Conservation (phyloP, 1,140 invertebrate genomes). For the Radopholus similis region DNA sequence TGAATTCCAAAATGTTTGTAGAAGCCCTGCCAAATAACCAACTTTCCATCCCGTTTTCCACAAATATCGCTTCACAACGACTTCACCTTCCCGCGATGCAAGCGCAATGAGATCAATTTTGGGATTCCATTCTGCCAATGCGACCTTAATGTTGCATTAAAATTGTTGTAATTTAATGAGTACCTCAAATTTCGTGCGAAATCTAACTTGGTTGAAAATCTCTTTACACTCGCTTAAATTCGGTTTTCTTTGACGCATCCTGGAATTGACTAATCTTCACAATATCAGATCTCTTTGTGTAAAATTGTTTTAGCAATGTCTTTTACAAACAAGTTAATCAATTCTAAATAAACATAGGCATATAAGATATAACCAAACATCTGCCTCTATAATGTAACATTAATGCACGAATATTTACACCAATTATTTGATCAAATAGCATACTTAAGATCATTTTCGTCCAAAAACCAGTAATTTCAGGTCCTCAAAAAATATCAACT, state of each 20-base stretch:
- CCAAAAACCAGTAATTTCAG: too few species aligned
- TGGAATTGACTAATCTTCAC: too few species aligned
- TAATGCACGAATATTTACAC: too few species aligned
- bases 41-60: constrained; percentile 35
- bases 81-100: constrained; percentile 14
- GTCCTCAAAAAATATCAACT: too few species aligned
- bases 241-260: neutral
- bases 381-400: too few species aligned
- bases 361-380: too few species aligned
- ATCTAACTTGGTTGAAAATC: constrained; percentile 11
- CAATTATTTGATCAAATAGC: too few species aligned
- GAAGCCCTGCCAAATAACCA: neutral
- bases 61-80: constrained; percentile 19
- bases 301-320: too few species aligned
- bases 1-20: neutral
- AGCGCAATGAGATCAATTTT: constrained; percentile 21
- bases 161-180: neutral
- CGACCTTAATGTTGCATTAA: constrained; percentile 10
- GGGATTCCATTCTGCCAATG: constrained; percentile 20
- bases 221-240: constrained; percentile 3
- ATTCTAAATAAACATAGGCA: too few species aligned
- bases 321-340: too few species aligned
- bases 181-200: constrained; percentile 15
- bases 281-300: too few species aligned
- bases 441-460: too few species aligned